Percentiles rank a stretch among this genome's conserved stretches.
phyloP scores from a whole-genome alignment of 2,797 vertebrate genomes.

The Malacoctenus gilli region DNA sequence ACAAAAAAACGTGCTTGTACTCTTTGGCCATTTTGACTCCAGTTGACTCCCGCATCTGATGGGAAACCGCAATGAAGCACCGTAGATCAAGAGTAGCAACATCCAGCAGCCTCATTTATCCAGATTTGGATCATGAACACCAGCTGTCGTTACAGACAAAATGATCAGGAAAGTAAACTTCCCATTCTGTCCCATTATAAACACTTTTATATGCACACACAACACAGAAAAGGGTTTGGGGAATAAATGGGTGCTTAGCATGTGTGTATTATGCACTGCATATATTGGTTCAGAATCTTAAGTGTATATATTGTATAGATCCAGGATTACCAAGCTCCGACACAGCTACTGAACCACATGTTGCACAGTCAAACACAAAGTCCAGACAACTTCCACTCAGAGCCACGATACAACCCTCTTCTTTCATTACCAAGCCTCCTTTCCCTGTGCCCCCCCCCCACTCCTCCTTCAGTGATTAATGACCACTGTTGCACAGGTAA shows the following conservation, averaged over 20 bases:
- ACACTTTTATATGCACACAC: not conserved
- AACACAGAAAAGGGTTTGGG: not conserved
- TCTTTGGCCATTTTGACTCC: no score
- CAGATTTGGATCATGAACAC: slow-evolving; percentile 39
- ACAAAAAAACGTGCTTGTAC: no score
- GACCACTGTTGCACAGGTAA: slow-evolving; percentile 79
- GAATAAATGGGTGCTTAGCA: not conserved
- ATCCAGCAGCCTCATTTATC: slow-evolving; percentile 31
- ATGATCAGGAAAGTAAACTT: not conserved
- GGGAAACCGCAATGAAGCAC: no score
- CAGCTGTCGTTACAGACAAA: not conserved
- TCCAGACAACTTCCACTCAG: slow-evolving; percentile 30
- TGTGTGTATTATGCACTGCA: not conserved
- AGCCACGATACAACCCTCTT: no score
- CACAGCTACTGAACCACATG: slow-evolving; percentile 9
- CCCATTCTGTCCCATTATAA: not conserved
- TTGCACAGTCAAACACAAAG: slow-evolving; percentile 26
- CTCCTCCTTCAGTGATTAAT: slow-evolving; percentile 74
- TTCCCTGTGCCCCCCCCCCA: not conserved
- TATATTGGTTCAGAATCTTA: not conserved
- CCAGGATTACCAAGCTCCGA: no score
- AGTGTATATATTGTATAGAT: no score
- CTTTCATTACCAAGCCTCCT: no score
- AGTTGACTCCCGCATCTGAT: no score
- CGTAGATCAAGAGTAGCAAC: slow-evolving; percentile 29